Evolutionary conservation across 2,797 vertebrate species (phyloP).

Genomic region (Falco peregrinus): DNA sequence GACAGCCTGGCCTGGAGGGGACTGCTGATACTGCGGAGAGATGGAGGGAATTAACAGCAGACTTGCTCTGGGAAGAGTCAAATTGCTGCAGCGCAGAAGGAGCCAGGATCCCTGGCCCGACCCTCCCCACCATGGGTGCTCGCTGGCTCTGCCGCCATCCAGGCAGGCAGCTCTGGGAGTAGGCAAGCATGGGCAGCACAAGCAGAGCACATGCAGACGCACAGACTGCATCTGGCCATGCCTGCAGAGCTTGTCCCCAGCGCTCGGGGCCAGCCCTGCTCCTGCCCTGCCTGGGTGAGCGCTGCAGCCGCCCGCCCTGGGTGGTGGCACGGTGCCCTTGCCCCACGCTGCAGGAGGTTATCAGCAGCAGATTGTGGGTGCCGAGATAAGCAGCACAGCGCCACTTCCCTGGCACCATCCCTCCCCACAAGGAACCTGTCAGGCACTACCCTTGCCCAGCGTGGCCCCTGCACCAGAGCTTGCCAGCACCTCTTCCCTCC

Average conservation of each 20-base stretch:
- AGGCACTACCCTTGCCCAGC: neutral
- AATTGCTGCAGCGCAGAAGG: neutral
- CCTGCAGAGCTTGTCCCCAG: neutral
- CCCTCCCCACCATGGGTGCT: neutral
- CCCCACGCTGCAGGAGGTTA: neutral
- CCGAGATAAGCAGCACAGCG: neutral
- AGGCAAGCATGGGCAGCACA: neutral
- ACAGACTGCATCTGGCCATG: neutral
- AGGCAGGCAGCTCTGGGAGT: neutral
- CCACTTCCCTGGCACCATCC: neutral
- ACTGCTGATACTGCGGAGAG: constrained; percentile 75
- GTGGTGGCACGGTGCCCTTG: rapidly evolving
- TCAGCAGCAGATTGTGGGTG: neutral
- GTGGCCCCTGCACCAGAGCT: neutral
- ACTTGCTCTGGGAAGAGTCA: neutral
- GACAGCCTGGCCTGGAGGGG: constrained; percentile 31
- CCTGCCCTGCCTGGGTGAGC: neutral
- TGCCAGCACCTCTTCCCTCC: neutral
- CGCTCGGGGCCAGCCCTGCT: rapidly evolving
- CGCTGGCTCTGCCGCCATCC: neutral
- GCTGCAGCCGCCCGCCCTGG: neutral
- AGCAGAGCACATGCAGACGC: neutral
- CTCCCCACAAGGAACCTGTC: neutral
- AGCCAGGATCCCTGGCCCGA: neutral
- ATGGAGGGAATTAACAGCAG: constrained; percentile 60